Evolutionary conservation across 2,888 invertebrate species (phyloP).

Genomic region (Luperina testacea): DNA sequence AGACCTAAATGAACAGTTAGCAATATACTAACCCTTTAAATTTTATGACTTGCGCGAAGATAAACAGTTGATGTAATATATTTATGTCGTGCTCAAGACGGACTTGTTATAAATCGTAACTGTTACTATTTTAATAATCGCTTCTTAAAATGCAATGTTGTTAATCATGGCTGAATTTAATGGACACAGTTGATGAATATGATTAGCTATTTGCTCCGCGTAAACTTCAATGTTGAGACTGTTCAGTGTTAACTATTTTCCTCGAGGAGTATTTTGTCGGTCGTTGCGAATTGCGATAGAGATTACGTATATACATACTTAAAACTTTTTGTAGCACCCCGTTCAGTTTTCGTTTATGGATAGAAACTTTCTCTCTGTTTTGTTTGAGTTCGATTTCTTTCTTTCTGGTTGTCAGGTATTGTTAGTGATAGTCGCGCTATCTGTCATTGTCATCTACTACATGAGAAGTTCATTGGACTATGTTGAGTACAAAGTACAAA

Average conservation of each 20-base stretch:
- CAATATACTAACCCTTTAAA: conserved; percentile 50
- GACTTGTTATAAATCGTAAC: conserved; percentile 54
- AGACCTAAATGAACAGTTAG: conserved; percentile 39
- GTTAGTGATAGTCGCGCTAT: conserved; percentile 41
- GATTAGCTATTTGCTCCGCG: conserved; percentile 51
- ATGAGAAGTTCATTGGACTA: conserved; percentile 39
- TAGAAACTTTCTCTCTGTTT: not conserved
- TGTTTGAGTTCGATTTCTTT: conserved; percentile 33
- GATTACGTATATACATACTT: conserved; percentile 32
- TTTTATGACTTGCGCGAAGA: conserved; percentile 52
- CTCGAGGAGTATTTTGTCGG: conserved; percentile 24
- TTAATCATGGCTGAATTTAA: conserved; percentile 59
- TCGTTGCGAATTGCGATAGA: not conserved
- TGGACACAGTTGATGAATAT: conserved; percentile 54
- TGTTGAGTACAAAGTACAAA: conserved; percentile 43
- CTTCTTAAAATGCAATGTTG: conserved; percentile 54
- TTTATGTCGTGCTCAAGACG: conserved; percentile 48
- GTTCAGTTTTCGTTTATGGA: conserved; percentile 1
- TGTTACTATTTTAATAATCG: conserved; percentile 50
- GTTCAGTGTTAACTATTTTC: conserved; percentile 37
- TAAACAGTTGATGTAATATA: conserved; percentile 58
- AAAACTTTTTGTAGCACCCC: not conserved
- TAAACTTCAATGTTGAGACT: conserved; percentile 48
- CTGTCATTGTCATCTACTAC: conserved; percentile 45
- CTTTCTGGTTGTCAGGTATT: conserved; percentile 24